Base-by-base conservation (phyloP, 92 coral and sea anemone genomes). In the Porites evermanni region DNA sequence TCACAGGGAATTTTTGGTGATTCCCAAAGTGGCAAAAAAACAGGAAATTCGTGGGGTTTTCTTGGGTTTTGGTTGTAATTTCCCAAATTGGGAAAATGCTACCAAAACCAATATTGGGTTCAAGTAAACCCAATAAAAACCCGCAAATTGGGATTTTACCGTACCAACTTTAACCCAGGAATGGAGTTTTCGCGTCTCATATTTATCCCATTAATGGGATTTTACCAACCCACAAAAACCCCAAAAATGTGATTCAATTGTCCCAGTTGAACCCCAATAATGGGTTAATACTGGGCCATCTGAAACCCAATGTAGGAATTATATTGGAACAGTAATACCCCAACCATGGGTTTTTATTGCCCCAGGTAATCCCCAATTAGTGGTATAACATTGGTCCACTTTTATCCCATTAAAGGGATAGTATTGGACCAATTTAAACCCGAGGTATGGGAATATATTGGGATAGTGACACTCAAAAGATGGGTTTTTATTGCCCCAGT, bases 161-260 rank as follows among this genome's bases (percentile, higher is more conserved):
- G 71, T 14, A n/a, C 71, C 71, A 67, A 9, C 23, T 67, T 67
- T 67, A 67, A 67, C 71, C 47, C 71, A 14, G 10, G 10, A 67
- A 67, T n/a, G 71, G 71, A n/a, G 71, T 67, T 26, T 26, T 26
- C 2, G 32, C 32, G 32, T 26, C 32, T 2, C 32, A 26, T 26
- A 26, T 26, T 26, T 17, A 67, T 67, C 71, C 71, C 71, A 67
- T 67, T 2, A 67, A 67, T 67, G 71, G 71, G 44, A n/a, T 67
- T 14, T 14, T 67, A 1, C 21, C 71, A 14, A n/a, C 20, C 71
- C 71, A 20, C 6, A 18, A 5, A 3, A 14, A 14, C 10, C 71
- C 71, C 71, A 67, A 17, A 18, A 67, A 29, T 67, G 71, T 21
- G 71, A 3, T 67, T 18, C 4, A 18, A 67, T 67, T 67, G 71